Base-by-base conservation (phyloP, 2,888 invertebrate genomes). In the Halocaridina rubra region DNA sequence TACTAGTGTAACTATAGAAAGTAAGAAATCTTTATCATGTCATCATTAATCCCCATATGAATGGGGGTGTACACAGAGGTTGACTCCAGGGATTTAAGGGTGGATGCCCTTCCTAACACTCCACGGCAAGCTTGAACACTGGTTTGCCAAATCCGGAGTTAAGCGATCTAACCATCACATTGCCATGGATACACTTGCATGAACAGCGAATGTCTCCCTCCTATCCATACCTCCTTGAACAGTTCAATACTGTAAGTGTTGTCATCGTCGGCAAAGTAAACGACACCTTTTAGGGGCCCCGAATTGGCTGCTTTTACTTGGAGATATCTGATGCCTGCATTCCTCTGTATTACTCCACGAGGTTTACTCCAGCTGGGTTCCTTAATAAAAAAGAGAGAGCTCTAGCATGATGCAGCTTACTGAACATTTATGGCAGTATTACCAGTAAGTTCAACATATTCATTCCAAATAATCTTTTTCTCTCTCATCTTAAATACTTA, bases 201-300 rank as follows among this genome's bases (percentile, higher is more conserved):
- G n/a, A n/a, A n/a, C n/a, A n/a, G n/a, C n/a, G n/a, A n/a, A n/a
- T n/a, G n/a, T n/a, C n/a, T n/a, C n/a, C n/a, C n/a, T n/a, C n/a
- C n/a, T n/a, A n/a, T n/a, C n/a, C n/a, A n/a, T 90, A 96, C 96
- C 93, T 98, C 98, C 84, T 95, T 94, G 92, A 99, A 99, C 13
- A 99, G 91, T 91, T 96, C 95, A 32, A 97, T 91, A 72, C 95
- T 94, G 90, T 99, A 99, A 0, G 97, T 95, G 90, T 99, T 99
- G 90, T 98, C 98, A 91, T 99, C 98, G 90, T 99, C 98, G 92
- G 98, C 98, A 91, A 99, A 98, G 91, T 95, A 99, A 0, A 98
- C 94, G 57, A 98, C 94, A 16, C 96, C 95, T 29, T 61, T 71
- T 89, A 93, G 91, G 89, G 93, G 92, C 89, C 93, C 92, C 59